These are phyloP conservation scores for Nesogale talazaci DNA, from an alignment of 2,113 vertebrate genomes.

Conservation along the genomic window DNA sequence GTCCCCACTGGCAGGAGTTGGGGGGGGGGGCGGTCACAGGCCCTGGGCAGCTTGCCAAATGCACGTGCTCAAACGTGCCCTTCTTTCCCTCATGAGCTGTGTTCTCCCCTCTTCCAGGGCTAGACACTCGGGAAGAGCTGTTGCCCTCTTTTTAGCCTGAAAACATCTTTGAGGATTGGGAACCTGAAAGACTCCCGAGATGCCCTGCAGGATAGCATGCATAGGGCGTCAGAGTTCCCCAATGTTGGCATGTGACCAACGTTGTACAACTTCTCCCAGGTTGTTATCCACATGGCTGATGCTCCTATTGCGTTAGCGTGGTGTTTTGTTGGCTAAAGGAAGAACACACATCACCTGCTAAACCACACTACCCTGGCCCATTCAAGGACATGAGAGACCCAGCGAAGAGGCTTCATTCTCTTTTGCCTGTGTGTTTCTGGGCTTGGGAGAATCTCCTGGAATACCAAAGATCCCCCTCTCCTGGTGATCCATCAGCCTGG, in stretches of 20 bases:
- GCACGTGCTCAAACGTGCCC: not conserved
- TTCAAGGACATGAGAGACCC: not conserved
- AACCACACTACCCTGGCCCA: not conserved
- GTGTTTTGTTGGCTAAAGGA: not conserved
- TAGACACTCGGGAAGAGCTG: constrained; percentile 1
- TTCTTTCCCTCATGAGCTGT: not conserved
- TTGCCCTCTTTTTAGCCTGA: not conserved
- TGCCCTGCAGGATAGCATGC: not conserved
- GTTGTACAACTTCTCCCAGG: not conserved
- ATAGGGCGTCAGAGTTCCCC: not conserved
- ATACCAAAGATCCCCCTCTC: not conserved
- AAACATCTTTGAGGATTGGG: not conserved
- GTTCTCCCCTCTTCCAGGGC: not conserved
- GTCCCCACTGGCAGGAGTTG: constrained; percentile 7
- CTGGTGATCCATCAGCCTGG: not conserved
- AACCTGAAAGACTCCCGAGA: not conserved
- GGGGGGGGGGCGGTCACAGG: not conserved
- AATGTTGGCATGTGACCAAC: not conserved
- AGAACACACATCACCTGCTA: not conserved
- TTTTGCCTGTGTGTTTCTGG: not conserved
- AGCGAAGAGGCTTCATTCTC: not conserved
- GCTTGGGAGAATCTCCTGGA: not conserved
- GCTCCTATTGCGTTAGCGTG: not conserved
- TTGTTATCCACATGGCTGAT: not conserved
- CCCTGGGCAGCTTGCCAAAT: not conserved